Evolutionary conservation across 2,797 vertebrate genomes (phyloP).

Genomic region (Luscinia megarhynchos): DNA sequence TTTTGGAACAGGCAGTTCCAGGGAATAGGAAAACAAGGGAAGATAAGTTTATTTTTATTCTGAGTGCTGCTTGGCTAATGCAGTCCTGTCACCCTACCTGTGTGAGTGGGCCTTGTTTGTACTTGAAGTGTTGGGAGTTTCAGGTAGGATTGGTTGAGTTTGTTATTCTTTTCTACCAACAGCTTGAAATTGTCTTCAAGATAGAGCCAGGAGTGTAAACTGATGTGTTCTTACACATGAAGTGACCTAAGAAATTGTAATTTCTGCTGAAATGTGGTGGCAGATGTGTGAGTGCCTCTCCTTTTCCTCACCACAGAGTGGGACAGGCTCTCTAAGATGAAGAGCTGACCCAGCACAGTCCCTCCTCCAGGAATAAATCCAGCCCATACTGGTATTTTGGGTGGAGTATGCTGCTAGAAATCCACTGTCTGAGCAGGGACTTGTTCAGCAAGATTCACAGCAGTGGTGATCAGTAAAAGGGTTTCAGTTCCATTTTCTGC

Average conservation of each 20-base stretch:
- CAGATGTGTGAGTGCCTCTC: background rate
- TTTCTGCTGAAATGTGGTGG: background rate
- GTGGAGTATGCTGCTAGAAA: background rate
- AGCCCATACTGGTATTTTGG: background rate
- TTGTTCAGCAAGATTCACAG: background rate
- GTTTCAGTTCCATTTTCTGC: background rate
- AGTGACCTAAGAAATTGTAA: background rate
- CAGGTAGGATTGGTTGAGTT: background rate
- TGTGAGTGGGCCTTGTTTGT: background rate
- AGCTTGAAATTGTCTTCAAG: background rate
- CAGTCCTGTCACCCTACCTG: background rate
- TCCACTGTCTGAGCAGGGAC: background rate
- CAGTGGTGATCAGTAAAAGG: background rate
- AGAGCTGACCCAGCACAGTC: background rate
- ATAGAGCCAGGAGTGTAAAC: background rate
- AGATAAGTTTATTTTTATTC: conserved; percentile 16
- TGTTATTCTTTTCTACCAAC: background rate
- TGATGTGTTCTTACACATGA: background rate
- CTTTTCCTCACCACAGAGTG: background rate
- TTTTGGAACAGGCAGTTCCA: background rate
- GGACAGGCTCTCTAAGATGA: background rate
- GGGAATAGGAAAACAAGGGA: background rate
- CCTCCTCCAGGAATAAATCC: background rate
- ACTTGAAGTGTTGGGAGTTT: background rate
- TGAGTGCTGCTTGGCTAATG: background rate